Base-by-base conservation (phyloP, 2,888 invertebrate genomes). In the Hypena proboscidalis region DNA sequence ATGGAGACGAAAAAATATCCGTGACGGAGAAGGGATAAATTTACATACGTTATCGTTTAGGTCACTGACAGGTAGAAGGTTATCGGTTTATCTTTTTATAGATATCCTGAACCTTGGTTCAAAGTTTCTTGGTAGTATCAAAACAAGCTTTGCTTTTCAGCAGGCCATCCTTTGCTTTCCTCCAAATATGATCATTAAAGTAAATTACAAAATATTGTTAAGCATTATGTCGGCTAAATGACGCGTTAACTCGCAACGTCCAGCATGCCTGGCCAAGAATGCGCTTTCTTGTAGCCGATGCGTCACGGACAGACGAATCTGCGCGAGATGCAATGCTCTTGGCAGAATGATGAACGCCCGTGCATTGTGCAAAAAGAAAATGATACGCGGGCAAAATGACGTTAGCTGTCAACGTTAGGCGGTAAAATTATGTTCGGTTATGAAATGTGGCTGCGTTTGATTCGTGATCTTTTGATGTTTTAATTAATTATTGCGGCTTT, bases 221-320 rank as follows among this genome's bases (percentile, higher is more conserved):
- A 51, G 30, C 31, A 55, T 33, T 27, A 27, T 37, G 44, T 42
- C 41, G 31, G 40, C 44, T 51, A 67, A 62, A 53, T 55, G 56
- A 29, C 51, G 50, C 53, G 58, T 54, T 51, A 54, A 45, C 48
- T 34, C 37, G 41, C 39, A 37, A 35, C 37, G 53, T 38, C 31
- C 43, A 46, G 25, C 27, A 36, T 21, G 49, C n/a, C n/a, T 42
- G 58, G 59, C 54, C 60, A 67, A 62, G 80, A 80, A 80, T 79
- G 78, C 79, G 66, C 80, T 79, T 80, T 80, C 80, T 62, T 74
- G 60, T 46, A 50, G 58, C 51, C 58, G 59, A 67, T 61, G 74
- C 77, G 76, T 73, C 71, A 75, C 74, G 76, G 71, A 69, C 52
- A 69, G 60, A 49, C 61, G 56, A 43, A 58, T 64, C 56, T 50